Evolutionary conservation across 2,888 invertebrate species (phyloP), one percentile per base, ranked within the genome.

Genomic region (Tuta absoluta): DNA sequence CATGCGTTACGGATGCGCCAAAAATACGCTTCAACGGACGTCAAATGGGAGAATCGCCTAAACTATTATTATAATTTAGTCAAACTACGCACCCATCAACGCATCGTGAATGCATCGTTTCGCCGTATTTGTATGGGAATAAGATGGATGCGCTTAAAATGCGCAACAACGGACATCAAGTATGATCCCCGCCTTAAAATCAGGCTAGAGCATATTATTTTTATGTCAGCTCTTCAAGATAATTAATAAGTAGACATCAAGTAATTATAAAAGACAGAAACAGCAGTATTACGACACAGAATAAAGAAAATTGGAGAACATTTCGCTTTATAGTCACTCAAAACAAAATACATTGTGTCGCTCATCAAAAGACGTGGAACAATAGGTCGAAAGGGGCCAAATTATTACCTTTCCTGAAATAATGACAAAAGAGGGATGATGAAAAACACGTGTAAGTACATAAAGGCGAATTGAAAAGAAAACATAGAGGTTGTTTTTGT

Each of bases 371-470:
- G 23, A 51, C 23, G 21, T 51, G 8, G 12, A 51, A 51, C 51
- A 51, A 23, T 51, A 51, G 51, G 51, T 12, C 11, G 51, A 11
- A 51, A 23, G 51, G 56, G 56, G 28, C 5, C 28, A 56, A 28
- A 53, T 53, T 24, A 56, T 56, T 56, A 28, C 24, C 28, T 28
- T 56, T 24, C 56, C 5, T 10, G n/a, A 56, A 33, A 56, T 51
- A 51, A 51, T 51, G 21, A 51, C 12, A 51, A 21, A 17, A 51
- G 11, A 4, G 33, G 33, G 8, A 33, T 33, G 33, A 48, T 48
- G 19, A 48, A 17, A 17, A 48, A 48, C 10, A 48, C 45, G 33
- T 41, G 12, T 14, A 14, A n/a, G 41, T 14, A 19, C 48, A 19
- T 10, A 49, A 19, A 49, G 14, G 19, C 45, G 7, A n/a, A 45